Evolutionary conservation across 2,888 invertebrate species (phyloP), one percentile per base, ranked within the genome.

Genomic region (Tipula unca): DNA sequence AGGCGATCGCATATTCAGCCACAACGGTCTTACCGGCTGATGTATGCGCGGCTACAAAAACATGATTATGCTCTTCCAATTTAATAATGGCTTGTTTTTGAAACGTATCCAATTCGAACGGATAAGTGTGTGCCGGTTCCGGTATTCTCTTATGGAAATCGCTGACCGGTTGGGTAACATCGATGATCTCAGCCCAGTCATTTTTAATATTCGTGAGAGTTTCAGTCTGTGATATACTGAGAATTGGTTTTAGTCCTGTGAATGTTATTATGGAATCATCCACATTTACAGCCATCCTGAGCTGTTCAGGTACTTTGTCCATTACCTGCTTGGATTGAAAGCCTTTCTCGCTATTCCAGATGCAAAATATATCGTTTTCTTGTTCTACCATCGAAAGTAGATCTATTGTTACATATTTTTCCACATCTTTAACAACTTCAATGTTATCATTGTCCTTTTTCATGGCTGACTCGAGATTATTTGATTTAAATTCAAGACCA

Each of bases 1-100:
- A 92, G 0, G 99, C 99, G 87, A 99, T 98, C 0, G 99, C 99
- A 91, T 99, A 99, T 91, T 99, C 99, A 0, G 99, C 99, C 0
- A 99, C 98, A 0, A 98, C 99, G 0, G 99, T 99, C 92, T 99
- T 99, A 1, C 90, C 98, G 0, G 99, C 99, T 0, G 99, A 99
- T 0, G 99, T 99, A 89, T 99, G 99, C 0, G 99, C 99, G 0
- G 99, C 98, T 0, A 99, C 99, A 91, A 99, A 99, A 0, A 99
- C 98, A 90, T 98, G 97, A 88, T 98, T 95, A 14, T 97, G 95
- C 88, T 96, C 95, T 91, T 99, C 99, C 86, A 99, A 91, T 90
- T 96, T 97, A 5, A 99, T 91, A 86, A 99, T 97, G 0, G 99
- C 99, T 92, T 95, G 96, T 91, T 99, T 98, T 90, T 99, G 99